Conservation (phyloP, 2,888 invertebrate species). For the Leucophenga maculata region DNA sequence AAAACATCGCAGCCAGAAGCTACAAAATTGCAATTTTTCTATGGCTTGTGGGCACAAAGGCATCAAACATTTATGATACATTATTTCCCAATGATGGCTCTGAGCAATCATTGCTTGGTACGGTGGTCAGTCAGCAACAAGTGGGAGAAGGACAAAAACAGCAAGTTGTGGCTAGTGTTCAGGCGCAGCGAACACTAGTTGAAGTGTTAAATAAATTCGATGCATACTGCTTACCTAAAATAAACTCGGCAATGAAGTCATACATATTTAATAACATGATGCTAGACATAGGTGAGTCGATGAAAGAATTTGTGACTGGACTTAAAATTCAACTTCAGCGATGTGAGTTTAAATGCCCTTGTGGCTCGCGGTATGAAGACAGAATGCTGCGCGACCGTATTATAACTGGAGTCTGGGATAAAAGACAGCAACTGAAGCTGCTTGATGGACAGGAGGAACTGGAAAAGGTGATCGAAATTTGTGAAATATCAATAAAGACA, state of each 20-base stretch:
- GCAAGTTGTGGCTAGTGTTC: too few relatives aligned
- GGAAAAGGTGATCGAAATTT: constrained; percentile 37
- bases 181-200: too few relatives aligned
- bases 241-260: constrained; percentile 36
- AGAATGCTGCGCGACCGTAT: constrained; percentile 44
- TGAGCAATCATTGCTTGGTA: too few relatives aligned
- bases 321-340: constrained; percentile 30
- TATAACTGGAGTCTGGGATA: constrained; percentile 39
- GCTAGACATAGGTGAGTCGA: constrained; percentile 38
- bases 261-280: constrained; percentile 38
- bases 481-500: too few relatives aligned
- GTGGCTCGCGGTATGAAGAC: constrained; percentile 39
- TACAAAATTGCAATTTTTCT: not conserved
- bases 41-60: not conserved
- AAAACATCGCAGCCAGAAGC: not conserved
- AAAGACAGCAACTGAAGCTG: constrained; percentile 41
- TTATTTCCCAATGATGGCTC: too few relatives aligned
- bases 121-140: too few relatives aligned
- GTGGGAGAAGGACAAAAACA: too few relatives aligned
- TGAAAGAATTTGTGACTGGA: constrained; percentile 39
- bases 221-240: too few relatives aligned
- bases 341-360: constrained; percentile 38
- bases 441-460: constrained; percentile 39
- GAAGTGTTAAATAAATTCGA: too few relatives aligned
- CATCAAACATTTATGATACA: constrained; percentile 3